Conservation (phyloP, 2,113 vertebrate genomes). For the Pongo pygmaeus region DNA sequence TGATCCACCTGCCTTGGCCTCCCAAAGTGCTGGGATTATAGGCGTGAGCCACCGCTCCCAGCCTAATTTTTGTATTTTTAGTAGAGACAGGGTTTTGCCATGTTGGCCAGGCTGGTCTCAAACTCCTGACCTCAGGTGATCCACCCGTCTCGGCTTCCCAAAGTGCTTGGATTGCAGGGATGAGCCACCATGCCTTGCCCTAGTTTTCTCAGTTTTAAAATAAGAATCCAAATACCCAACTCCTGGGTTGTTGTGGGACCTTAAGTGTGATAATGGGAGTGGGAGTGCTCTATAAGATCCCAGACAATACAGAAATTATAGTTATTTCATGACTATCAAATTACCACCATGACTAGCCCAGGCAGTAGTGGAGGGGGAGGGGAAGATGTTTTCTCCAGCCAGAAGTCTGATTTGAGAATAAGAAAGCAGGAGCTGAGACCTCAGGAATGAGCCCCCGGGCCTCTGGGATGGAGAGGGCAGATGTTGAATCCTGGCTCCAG, state of each 20-base stretch:
- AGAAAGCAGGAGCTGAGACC: not conserved
- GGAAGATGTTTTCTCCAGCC: not conserved
- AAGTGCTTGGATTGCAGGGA: no score
- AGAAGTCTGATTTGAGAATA: constrained; percentile 42
- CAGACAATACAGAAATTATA: not conserved
- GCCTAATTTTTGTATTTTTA: no score
- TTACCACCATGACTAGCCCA: not conserved
- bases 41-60: no score
- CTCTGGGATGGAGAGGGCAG: not conserved
- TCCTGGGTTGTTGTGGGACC: not conserved
- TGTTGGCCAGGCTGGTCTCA: no score
- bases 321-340: not conserved
- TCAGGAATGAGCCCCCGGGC: not conserved
- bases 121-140: no score
- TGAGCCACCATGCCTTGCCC: not conserved
- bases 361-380: not conserved
- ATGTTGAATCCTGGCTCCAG: not conserved
- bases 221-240: not conserved
- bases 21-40: no score
- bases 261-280: not conserved
- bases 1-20: no score
- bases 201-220: constrained; percentile 16
- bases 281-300: not conserved
- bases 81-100: no score
- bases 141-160: no score